A percentile compares a stretch with the other conserved stretches of the same genome.
Evolutionary conservation across 2,888 invertebrate genomes (phyloP).

Genomic region (Nomada fucata): DNA sequence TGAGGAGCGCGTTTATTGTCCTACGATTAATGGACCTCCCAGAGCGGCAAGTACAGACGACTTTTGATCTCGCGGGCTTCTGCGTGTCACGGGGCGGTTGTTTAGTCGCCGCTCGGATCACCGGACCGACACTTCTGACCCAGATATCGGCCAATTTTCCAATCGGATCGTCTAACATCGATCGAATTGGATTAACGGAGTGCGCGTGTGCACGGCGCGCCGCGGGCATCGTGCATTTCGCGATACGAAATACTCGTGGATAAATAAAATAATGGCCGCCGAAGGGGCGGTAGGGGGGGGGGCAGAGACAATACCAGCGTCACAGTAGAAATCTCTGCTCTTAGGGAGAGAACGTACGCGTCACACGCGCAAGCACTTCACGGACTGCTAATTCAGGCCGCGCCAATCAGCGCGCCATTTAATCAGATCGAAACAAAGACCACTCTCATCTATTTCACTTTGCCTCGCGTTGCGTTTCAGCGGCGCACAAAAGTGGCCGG

Average conservation of each 20-base stretch:
- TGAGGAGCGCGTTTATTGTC: conserved; percentile 63
- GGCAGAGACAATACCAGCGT: conserved; percentile 31
- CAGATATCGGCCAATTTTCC: background rate
- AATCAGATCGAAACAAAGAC: conserved; percentile 57
- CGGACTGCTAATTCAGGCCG: conserved; percentile 44
- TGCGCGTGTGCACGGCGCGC: too few relatives aligned
- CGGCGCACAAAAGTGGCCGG: conserved; percentile 48
- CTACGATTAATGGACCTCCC: conserved; percentile 63
- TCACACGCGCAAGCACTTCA: conserved; percentile 36
- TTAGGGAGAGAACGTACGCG: conserved; percentile 29
- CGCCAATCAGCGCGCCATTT: conserved; percentile 52
- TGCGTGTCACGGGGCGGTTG: conserved; percentile 8
- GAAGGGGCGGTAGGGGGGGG: background rate
- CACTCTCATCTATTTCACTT: conserved; percentile 49
- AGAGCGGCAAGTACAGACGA: conserved; percentile 21
- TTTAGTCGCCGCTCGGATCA: background rate
- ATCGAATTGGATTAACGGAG: too few relatives aligned
- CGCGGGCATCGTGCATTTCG: too few relatives aligned
- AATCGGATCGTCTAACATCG: too few relatives aligned
- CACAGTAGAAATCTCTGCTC: conserved; percentile 7
- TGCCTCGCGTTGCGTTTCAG: conserved; percentile 30
- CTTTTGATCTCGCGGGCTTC: conserved; percentile 7
- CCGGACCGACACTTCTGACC: background rate
- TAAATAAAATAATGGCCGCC: conserved; percentile 3
- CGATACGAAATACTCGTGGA: conserved; percentile 8